Evolutionary conservation across 2,797 vertebrate species (phyloP), one percentile per base, ranked within the genome.

Genomic region (Myotis myotis): DNA sequence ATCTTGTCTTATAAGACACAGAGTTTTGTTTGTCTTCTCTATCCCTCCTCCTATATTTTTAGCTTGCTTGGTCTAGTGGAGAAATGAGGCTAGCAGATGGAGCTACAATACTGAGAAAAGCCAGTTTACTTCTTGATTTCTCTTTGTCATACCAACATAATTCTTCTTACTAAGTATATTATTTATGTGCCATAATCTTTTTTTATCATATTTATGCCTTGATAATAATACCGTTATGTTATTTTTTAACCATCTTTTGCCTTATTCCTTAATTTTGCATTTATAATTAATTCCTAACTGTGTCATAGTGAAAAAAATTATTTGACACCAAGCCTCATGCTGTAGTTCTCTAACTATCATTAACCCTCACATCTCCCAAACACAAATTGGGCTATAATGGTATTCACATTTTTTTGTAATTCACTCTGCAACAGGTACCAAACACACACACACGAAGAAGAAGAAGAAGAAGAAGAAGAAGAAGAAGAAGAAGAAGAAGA

Each of bases 21-120:
- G 38, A 92, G 11, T 55, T 75, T 87, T 80, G 3, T 64, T 94
- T 82, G 53, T 57, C n/a, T 72, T 91, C 15, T 82, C 38, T 79
- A 22, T 66, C 87, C 82, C 51, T 6, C 90, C 8, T n/a, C 9
- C 11, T 28, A 2, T 28, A 83, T 91, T 89, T 78, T 92, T 13
- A 82, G 53, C 3, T 78, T 85, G 0, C 51, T 64, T 91, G 33
- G 79, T 30, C 19, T 90, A 92, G 6, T 49, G 6, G 8, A 47
- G 30, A 76, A 20, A 44, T 1, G 2, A 88, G 15, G 4, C 16
- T 64, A 5, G 8, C 6, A 96, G 70, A 92, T 13, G 0, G 4
- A 66, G 33, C 30, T 93, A 3, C 80, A 83, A 84, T 15, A 62
- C 28, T 89, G 51, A 38, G 66, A 88, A 96, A 30, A 95, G 19